Evolutionary conservation across 2,888 invertebrate genomes (phyloP).

Genomic region (Hydriomena furcata): DNA sequence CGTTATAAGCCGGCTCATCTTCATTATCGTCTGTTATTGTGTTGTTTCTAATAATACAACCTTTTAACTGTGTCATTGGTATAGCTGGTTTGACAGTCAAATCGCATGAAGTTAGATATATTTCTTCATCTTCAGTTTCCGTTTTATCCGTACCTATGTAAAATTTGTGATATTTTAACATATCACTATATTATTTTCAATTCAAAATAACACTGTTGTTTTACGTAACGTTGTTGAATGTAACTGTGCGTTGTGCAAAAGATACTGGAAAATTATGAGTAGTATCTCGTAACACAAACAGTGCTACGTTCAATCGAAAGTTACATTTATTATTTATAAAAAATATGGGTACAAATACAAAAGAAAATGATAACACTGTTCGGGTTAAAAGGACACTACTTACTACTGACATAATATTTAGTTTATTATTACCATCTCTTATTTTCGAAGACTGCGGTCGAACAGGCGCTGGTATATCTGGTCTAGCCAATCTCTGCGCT

Average conservation of each 20-base stretch:
- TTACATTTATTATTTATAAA: background rate
- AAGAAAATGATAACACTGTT: conserved; percentile 49
- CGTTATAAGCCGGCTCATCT: conserved; percentile 23
- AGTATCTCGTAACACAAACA: conserved; percentile 49
- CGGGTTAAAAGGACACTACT: conserved; percentile 27
- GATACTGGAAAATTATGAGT: conserved; percentile 39
- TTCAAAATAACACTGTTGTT: conserved; percentile 65
- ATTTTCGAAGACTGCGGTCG: conserved; percentile 58
- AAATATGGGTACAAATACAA: background rate
- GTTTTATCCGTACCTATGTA: conserved; percentile 45
- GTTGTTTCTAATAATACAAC: conserved; percentile 54
- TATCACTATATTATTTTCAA: conserved; percentile 19
- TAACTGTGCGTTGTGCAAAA: conserved; percentile 59
- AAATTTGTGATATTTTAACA: conserved; percentile 9
- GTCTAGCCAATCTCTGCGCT: conserved; percentile 45
- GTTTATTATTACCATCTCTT: conserved; percentile 56
- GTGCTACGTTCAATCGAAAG: conserved; percentile 57
- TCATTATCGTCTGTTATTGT: conserved; percentile 42
- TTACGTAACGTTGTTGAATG: background rate
- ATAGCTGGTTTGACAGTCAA: conserved; percentile 49
- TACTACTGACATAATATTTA: background rate
- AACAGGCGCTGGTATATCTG: conserved; percentile 41
- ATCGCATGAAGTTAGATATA: conserved; percentile 63
- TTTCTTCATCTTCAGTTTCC: conserved; percentile 56
- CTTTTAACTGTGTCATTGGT: conserved; percentile 50